Conservation (phyloP, 2,888 invertebrate genomes). For the Automeris io region DNA sequence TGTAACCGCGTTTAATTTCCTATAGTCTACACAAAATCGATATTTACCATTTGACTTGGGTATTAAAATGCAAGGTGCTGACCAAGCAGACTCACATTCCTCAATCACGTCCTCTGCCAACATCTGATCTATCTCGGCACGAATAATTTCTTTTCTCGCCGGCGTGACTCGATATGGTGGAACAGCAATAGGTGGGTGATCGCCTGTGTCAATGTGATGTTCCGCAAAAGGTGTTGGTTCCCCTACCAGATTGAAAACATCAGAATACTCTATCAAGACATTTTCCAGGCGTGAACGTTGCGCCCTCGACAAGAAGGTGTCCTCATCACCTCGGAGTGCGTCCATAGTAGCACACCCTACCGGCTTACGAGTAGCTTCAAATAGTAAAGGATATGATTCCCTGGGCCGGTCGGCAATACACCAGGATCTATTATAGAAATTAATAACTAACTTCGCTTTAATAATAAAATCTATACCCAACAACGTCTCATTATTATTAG, state of each 20-base stretch:
- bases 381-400: neutral
- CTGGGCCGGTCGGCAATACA: neutral
- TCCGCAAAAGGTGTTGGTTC: too few relatives aligned
- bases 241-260: neutral
- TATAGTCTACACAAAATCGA: neutral
- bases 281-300: neutral
- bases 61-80: slow-evolving; percentile 1
- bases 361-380: neutral
- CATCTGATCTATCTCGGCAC: slow-evolving; percentile 1
- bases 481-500: neutral
- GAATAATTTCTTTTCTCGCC: slow-evolving; percentile 1
- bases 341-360: neutral
- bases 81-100: slow-evolving; percentile 4
- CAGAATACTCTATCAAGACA: neutral
- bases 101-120: slow-evolving; percentile 1
- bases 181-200: too few relatives aligned
- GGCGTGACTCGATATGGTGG: too few relatives aligned
- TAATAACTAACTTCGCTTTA: neutral
- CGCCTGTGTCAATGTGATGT: too few relatives aligned
- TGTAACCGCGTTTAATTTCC: neutral
- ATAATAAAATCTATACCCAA: slow-evolving; percentile 1
- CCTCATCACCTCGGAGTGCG: neutral
- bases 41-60: neutral
- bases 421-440: neutral
- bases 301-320: neutral